Evolutionary conservation across 2,888 invertebrate species (phyloP), one percentile per base, ranked within the genome.

Genomic region (Venusia cambrica): DNA sequence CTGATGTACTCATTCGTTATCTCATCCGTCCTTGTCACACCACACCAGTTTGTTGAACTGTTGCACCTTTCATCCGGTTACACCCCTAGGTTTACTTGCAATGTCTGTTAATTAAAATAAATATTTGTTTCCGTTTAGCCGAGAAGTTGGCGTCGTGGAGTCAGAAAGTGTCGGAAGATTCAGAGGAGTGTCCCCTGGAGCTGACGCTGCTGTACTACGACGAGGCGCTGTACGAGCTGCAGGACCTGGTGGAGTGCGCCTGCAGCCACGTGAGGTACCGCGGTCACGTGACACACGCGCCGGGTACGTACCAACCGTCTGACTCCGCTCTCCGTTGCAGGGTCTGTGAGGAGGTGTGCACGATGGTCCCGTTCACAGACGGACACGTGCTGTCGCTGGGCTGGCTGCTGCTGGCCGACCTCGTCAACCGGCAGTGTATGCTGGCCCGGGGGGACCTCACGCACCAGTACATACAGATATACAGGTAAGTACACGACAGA

Each of bases 391-490:
- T 88, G 89, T 54, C 88, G 90, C 5, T 92, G 20, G 92, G 92
- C 17, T 95, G 93, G 78, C 78, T 96, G 54, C 79, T 96, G 41
- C 73, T 92, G 24, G 94, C 93, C 92, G 90, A 91, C 54, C 88
- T 92, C 35, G 70, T 93, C 21, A 76, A 94, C 42, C 73, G 88
- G 29, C 89, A 92, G 57, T 92, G 92, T 57, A 83, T 87, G 22
- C 87, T 89, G 39, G 92, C 95, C 5, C 88, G 92, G 10, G 89
- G 91, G 2, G 93, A 94, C 71, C 88, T 94, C 36, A 80, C 91
- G 38, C 92, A 91, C 48, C 91, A 93, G 50, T 94, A 94, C 69
- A 90, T 92, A 3, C 89, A 90, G 52, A 62, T 57, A 56, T 87
- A 69, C 71, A 79, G 75, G 89, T 88, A 30, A 11, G 5, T 4